A percentile compares a stretch with the other conserved stretches of the same genome.
phyloP scores from a whole-genome alignment of 2,113 vertebrate genomes.

The Chloebia gouldiae region DNA sequence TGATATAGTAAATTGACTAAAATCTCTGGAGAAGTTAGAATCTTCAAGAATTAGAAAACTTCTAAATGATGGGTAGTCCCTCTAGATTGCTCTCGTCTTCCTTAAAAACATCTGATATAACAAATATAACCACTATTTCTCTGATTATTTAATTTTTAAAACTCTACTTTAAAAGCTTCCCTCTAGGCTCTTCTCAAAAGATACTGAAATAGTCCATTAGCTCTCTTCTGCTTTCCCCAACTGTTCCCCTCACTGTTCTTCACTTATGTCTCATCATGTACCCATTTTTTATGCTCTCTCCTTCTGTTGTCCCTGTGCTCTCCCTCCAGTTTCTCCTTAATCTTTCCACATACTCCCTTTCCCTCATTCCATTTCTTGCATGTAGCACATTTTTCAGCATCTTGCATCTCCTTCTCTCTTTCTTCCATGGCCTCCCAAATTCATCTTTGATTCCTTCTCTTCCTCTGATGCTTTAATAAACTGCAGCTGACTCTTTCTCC shows the following conservation, averaged over 20 bases:
- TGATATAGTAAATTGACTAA: not conserved
- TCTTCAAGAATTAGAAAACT: not conserved
- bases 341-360: not conserved
- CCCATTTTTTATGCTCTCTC: not conserved
- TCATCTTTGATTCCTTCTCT: not conserved
- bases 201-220: not conserved
- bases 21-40: not conserved
- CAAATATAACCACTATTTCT: not conserved
- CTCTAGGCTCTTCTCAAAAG: not conserved
- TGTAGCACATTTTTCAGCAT: not conserved
- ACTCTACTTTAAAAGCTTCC: not conserved
- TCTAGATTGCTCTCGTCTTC: not conserved
- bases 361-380: not conserved
- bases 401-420: not conserved
- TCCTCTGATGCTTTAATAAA: not conserved
- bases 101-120: not conserved
- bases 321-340: not conserved
- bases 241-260: not conserved
- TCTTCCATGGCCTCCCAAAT: not conserved
- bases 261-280: not conserved
- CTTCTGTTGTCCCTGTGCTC: not conserved
- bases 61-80: not conserved
- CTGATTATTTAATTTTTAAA: not conserved
- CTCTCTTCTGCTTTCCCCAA: not conserved
- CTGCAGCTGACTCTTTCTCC: not conserved